Base-by-base conservation (phyloP, 2,888 invertebrate species). In the Drosophila anceps region DNA sequence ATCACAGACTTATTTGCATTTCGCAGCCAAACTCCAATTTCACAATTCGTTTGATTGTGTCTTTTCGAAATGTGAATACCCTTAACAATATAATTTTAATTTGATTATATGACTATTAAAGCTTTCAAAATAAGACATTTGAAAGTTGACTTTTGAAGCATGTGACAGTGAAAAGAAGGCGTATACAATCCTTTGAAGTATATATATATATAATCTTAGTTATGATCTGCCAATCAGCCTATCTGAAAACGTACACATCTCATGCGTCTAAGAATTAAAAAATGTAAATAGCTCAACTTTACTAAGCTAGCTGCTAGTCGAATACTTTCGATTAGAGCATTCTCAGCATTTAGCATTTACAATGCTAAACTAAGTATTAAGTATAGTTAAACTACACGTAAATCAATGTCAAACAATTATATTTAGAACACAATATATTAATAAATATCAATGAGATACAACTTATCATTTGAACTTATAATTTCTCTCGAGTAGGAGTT, bases 61-160 rank as follows among this genome's bases (percentile, higher is more conserved):
- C 12, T 15, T 53, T 53, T 7, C 24, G 20, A 15, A 24, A 53
- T 53, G 35, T 33, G 53, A 53, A 53, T 53, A 53, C 53, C 53
- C 53, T n/a, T 24, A 24, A 20, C 20, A 20, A 18, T 13, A 20
- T 2, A 7, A 4, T 20, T 20, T 51, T 3, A 8, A 51, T 15
- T 53, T n/a, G n/a, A 24, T 37, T 24, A 37, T 37, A 24, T 15
- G n/a, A 6, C 37, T 33, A 18, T 50, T 27, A 15, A 24, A 24
- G 7, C 4, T 31, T 33, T 20, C 18, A 33, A 50, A 50, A 13
- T 24, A 50, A 50, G 29, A 15, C 3, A 3, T 4, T 15, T 27
- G 27, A 13, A 27, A n/a, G 15, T n/a, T 24, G 15, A 15, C 8
- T 46, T 27, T 9, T 4, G n/a, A 27, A 8, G 27, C 27, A 46